Evolutionary conservation across 2,113 vertebrate species (phyloP).

Genomic region (Anarrhichthys ocellatus): DNA sequence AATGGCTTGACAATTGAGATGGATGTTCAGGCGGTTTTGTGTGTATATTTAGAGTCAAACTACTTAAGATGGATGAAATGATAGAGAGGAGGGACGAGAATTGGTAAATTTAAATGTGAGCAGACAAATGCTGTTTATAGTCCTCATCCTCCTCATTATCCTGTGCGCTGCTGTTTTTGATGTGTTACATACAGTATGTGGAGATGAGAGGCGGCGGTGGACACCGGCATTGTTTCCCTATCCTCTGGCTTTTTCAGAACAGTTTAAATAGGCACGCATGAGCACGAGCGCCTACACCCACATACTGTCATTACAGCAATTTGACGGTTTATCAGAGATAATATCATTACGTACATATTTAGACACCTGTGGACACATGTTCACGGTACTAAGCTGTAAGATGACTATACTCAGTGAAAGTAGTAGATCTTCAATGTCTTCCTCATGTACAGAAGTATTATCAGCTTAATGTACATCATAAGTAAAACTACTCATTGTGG

Average conservation of each 20-base stretch:
- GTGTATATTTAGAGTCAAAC: conserved; percentile 71
- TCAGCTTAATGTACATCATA: background rate
- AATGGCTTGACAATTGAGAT: conserved; percentile 69
- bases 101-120: conserved; percentile 56
- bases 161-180: conserved; percentile 56
- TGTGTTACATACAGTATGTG: conserved; percentile 58
- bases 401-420: background rate
- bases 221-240: conserved; percentile 63
- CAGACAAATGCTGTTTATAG: conserved; percentile 61
- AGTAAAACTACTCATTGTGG: background rate
- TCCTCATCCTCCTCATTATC: conserved; percentile 62
- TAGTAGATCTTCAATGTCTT: background rate
- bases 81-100: conserved; percentile 49
- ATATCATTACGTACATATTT: background rate
- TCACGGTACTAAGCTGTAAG: background rate
- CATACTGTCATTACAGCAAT: conserved; percentile 41
- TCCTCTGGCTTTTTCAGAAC: conserved; percentile 59
- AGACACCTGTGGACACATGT: conserved; percentile 16
- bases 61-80: conserved; percentile 65
- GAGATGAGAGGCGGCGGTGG: conserved; percentile 64
- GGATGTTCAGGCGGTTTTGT: conserved; percentile 61
- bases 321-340: conserved; percentile 52
- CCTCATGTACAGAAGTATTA: background rate
- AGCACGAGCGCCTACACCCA: conserved; percentile 47
- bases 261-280: conserved; percentile 56